Evolutionary conservation across 2,888 invertebrate species (phyloP).

Genomic region (Acanthosepion esculentum): DNA sequence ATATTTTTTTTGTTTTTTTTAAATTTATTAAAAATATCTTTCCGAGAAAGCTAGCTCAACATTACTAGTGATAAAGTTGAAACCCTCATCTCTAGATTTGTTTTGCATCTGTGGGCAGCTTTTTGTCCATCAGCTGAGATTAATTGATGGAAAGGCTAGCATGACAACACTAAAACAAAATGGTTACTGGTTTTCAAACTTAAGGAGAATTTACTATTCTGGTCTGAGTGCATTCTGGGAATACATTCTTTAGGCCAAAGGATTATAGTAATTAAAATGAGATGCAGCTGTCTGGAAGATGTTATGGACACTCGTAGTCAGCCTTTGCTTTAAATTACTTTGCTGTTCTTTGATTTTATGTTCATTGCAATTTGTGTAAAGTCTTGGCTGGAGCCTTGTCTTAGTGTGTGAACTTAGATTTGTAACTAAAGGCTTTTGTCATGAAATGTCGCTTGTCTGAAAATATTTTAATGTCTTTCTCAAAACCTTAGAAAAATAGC

Average conservation of each 20-base stretch:
- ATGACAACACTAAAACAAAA: neutral
- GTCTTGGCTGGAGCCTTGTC: too few relatives aligned
- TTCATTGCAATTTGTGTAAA: neutral
- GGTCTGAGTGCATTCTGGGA: neutral
- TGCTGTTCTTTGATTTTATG: neutral
- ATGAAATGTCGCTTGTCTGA: too few relatives aligned
- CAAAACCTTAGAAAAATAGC: too few relatives aligned
- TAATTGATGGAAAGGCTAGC: neutral
- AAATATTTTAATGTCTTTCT: too few relatives aligned
- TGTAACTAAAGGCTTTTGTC: too few relatives aligned
- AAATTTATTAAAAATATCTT: too few relatives aligned
- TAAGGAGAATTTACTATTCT: neutral
- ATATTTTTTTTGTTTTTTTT: too few relatives aligned
- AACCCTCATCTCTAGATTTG: too few relatives aligned
- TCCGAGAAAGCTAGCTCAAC: too few relatives aligned
- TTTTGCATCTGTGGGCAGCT: neutral
- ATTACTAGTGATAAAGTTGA: too few relatives aligned
- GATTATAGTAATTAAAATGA: slow-evolving; percentile 15
- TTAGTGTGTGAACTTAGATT: too few relatives aligned
- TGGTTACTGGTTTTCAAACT: neutral
- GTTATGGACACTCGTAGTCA: neutral
- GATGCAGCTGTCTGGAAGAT: neutral
- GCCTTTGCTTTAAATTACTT: neutral
- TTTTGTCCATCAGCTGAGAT: neutral
- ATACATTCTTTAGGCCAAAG: neutral